Percentiles rank a stretch among this genome's conserved stretches.
These are phyloP conservation scores for Epinephelus fuscoguttatus DNA, from an alignment of 2,113 vertebrate genomes.

Conservation along the genomic window DNA sequence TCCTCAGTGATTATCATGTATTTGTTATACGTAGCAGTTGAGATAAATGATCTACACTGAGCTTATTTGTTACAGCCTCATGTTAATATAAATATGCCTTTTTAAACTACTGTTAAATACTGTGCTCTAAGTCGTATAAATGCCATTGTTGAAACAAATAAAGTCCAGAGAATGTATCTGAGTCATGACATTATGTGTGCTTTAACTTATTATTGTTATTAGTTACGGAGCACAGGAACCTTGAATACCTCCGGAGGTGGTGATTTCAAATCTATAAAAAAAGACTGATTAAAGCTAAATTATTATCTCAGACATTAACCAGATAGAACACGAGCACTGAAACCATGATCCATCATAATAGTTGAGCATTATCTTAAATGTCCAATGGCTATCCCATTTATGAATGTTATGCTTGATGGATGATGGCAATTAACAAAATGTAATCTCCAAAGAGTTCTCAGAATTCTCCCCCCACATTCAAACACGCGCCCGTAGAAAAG, in stretches of 20 bases:
- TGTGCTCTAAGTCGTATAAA: background rate
- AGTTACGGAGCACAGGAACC: conserved; percentile 7
- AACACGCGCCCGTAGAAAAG: conserved; percentile 46
- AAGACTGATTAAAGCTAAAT: conserved; percentile 68
- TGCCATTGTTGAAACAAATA: background rate
- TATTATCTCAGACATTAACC: conserved; percentile 73
- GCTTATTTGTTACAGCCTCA: too few relatives aligned
- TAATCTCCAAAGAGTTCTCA: conserved; percentile 81
- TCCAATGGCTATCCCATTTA: conserved; percentile 81
- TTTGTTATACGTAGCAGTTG: too few relatives aligned
- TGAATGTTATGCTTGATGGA: conserved; percentile 83
- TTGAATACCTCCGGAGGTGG: conserved; percentile 17
- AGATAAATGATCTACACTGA: too few relatives aligned
- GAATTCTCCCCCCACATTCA: conserved; percentile 55
- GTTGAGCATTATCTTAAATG: conserved; percentile 80
- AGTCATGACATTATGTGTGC: background rate
- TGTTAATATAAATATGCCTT: background rate
- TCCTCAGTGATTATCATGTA: too few relatives aligned
- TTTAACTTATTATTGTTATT: conserved; percentile 11
- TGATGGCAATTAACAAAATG: conserved; percentile 83
- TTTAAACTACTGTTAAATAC: background rate
- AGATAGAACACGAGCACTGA: conserved; percentile 72
- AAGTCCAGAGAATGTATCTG: background rate
- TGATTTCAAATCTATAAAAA: conserved; percentile 53
- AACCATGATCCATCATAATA: conserved; percentile 77